Percentiles rank a stretch among this genome's conserved stretches.
Conservation (phyloP, 1,140 invertebrate species). For the Drosophila triauraria region DNA sequence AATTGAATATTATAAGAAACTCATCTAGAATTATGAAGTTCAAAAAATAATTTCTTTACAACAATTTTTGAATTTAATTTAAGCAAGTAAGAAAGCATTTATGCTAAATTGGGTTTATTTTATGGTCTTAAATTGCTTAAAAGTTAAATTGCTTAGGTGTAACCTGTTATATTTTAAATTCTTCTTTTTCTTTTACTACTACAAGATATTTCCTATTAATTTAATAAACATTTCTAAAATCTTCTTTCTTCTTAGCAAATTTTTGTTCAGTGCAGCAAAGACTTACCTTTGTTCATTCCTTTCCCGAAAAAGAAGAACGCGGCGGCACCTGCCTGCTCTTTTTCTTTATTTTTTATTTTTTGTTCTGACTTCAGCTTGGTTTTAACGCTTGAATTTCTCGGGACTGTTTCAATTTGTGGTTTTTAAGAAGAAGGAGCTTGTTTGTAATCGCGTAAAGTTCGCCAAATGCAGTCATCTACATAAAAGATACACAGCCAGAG, state of each 20-base stretch:
- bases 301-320: slow-evolving; percentile 1
- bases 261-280: slow-evolving; percentile 1
- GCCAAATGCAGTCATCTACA: slow-evolving; percentile 35
- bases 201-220: no score
- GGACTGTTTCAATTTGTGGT: slow-evolving; percentile 49
- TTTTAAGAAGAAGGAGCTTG: slow-evolving; percentile 13
- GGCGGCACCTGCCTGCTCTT: slow-evolving; percentile 22
- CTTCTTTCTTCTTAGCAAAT: not conserved
- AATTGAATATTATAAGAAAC: no score
- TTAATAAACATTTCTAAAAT: no score
- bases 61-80: no score
- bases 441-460: slow-evolving; percentile 50
- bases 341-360: slow-evolving; percentile 5
- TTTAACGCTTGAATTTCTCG: slow-evolving; percentile 65
- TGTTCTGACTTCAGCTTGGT: slow-evolving; percentile 44
- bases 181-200: not conserved
- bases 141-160: no score
- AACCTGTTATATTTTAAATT: no score
- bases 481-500: not conserved
- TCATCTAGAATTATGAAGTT: no score
- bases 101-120: no score
- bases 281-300: slow-evolving; percentile 5
- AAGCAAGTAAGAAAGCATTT: no score
- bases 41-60: no score
- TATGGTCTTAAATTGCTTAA: no score